Base-by-base conservation (phyloP, 2,113 vertebrate species). In the Neolamprologus cancellatus region DNA sequence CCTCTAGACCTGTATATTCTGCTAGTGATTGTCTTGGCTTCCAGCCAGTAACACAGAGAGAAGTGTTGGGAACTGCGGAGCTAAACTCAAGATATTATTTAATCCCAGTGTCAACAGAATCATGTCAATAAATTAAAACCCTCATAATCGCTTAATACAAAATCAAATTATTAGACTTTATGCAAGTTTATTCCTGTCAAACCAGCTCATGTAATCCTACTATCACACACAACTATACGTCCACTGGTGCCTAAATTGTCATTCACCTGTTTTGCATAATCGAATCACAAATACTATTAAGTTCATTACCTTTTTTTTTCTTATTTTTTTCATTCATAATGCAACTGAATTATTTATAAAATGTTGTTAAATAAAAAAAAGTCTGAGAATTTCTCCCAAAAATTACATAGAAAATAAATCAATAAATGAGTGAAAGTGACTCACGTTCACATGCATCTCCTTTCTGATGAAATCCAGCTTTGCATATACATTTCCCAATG, bases 401-500 rank as follows among this genome's bases (percentile, higher is more conserved):
- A 12, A 48, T 48, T 30, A 4, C 17, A 12, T 76, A 14, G 80
- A 36, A 83, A 28, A 85, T 36, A 64, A 36, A 64, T 64, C 10
- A 64, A 50, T 20, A 81, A 32, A 85, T n/a, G 17, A 20, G 32
- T 36, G 14, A 74, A 91, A 78, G 52, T 14, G 94, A 99, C 99
- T 99, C 96, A 99, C 99, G 98, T 97, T 99, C 98, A 89, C 99
- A 99, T 0, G 97, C 96, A 84, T 99, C 98, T 83, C 98, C 99
- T 96, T 99, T 99, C 92, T 99, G 99, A 93, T 99, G 98, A 94
- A 98, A 99, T 93, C 99, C 99, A 20, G 98, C 97, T 96, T 97
- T 99, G 97, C 99, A 99, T 96, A 99, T 98, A 95, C 99, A 99
- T 95, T 99, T 99, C 95, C 99, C 99, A 96, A 99, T 99, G 87